Percentiles rank a stretch among this genome's conserved stretches.
Conservation (phyloP, 2,888 invertebrate species). For the Portevinia maculata region DNA sequence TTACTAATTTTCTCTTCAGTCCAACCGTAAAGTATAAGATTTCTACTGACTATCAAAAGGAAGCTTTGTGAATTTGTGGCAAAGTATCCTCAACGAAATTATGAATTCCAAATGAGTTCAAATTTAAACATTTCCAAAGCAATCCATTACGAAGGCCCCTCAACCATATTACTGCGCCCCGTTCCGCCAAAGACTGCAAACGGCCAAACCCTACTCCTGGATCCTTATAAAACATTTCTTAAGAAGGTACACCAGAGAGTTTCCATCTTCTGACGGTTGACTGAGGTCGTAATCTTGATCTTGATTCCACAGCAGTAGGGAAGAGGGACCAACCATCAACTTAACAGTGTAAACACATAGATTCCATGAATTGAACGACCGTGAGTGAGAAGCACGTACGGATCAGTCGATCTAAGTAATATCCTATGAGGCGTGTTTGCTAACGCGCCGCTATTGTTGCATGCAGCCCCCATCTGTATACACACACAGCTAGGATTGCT, state of each 20-base stretch:
- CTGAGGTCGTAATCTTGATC: slow-evolving; percentile 66
- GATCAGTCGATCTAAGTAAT: slow-evolving; percentile 66
- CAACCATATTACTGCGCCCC: slow-evolving; percentile 9
- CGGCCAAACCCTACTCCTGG: slow-evolving; percentile 5
- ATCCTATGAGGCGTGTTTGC: slow-evolving; percentile 64
- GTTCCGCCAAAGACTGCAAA: not conserved
- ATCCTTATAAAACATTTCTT: slow-evolving; percentile 32
- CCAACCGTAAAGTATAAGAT: no score
- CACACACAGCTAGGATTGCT: slow-evolving; percentile 26
- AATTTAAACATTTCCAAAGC: not conserved
- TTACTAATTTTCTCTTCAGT: no score
- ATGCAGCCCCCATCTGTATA: slow-evolving; percentile 59
- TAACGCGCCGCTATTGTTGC: slow-evolving; percentile 67
- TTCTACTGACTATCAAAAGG: no score
- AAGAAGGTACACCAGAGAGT: slow-evolving; percentile 38
- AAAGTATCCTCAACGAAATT: no score
- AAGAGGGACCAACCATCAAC: slow-evolving; percentile 42
- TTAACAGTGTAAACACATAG: slow-evolving; percentile 62
- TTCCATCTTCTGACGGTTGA: slow-evolving; percentile 44
- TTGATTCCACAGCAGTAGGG: slow-evolving; percentile 49
- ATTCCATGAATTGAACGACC: slow-evolving; percentile 68
- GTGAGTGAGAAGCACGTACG: slow-evolving; percentile 71
- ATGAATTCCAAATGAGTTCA: no score
- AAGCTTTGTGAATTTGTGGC: no score
- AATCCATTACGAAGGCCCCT: no score